Conservation (phyloP, 2,113 vertebrate genomes). For the Empidonax traillii region DNA sequence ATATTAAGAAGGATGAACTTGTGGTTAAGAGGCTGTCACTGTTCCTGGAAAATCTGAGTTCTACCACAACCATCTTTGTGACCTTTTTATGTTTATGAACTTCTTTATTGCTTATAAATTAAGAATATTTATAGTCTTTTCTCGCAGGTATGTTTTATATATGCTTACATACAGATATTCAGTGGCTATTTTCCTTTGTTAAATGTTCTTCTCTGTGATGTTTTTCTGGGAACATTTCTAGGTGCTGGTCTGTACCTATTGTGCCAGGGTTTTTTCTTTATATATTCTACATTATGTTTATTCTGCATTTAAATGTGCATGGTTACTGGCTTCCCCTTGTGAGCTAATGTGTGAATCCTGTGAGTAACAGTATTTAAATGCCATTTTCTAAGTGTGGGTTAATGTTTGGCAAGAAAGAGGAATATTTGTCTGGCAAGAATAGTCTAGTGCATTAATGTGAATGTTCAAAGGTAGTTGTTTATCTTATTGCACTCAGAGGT, state of each 20-base stretch:
- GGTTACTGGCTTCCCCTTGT: neutral
- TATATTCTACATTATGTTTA: conserved; percentile 42
- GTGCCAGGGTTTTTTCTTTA: conserved; percentile 8
- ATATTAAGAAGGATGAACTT: neutral
- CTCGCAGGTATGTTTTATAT: neutral
- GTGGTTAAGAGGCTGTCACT: neutral
- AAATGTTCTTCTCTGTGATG: neutral
- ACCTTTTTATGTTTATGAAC: neutral
- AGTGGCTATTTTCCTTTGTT: neutral
- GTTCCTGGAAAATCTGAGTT: neutral
- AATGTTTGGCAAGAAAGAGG: conserved; percentile 35
- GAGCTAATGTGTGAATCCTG: conserved; percentile 52
- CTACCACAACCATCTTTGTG: neutral
- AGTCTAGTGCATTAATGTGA: conserved; percentile 66
- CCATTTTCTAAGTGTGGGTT: conserved; percentile 20
- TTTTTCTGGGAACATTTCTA: conserved; percentile 10
- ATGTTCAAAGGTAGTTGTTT: conserved; percentile 72
- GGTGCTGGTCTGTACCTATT: neutral
- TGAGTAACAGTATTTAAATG: conserved; percentile 41
- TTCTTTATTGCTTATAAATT: neutral
- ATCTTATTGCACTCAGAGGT: conserved; percentile 70
- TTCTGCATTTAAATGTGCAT: conserved; percentile 62
- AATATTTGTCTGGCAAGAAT: conserved; percentile 47
- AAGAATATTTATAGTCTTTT: neutral
- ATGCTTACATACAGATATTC: neutral